These are phyloP conservation scores for Papilio aristodemus DNA, from an alignment of 1,140 invertebrate genomes.

Conservation along the genomic window DNA sequence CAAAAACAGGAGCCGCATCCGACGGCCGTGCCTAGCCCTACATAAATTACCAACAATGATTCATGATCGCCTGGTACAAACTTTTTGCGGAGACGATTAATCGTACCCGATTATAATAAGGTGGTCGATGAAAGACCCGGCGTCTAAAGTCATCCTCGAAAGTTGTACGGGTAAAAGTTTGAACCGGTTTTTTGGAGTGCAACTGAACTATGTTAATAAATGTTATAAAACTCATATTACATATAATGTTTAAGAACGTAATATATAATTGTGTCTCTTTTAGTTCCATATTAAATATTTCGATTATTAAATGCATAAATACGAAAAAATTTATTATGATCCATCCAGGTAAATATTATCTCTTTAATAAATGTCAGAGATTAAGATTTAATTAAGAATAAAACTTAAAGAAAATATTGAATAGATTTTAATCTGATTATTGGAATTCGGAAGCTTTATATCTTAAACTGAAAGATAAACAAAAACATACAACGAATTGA, in stretches of 20 bases:
- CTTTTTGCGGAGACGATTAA: slow-evolving; percentile 52
- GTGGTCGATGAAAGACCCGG: slow-evolving; percentile 37
- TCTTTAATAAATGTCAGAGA: too few relatives aligned
- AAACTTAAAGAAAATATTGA: not conserved
- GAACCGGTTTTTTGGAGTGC: not conserved
- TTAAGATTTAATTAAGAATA: too few relatives aligned
- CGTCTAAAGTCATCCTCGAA: slow-evolving; percentile 39
- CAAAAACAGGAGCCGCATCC: slow-evolving; percentile 47
- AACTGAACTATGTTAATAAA: not conserved
- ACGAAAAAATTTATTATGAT: too few relatives aligned
- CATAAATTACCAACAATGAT: slow-evolving; percentile 53
- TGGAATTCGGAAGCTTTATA: not conserved
- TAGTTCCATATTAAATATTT: too few relatives aligned
- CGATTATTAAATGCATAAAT: too few relatives aligned
- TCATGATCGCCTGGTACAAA: slow-evolving; percentile 46
- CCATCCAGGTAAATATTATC: too few relatives aligned
- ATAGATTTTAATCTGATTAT: slow-evolving; percentile 34
- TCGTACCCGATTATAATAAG: slow-evolving; percentile 41
- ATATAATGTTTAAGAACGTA: too few relatives aligned
- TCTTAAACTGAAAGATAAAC: slow-evolving; percentile 12
- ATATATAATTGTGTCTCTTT: too few relatives aligned
- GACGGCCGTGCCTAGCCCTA: slow-evolving; percentile 27
- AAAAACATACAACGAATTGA: not conserved
- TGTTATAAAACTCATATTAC: not conserved
- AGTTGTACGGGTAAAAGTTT: slow-evolving; percentile 34